phyloP scores from a whole-genome alignment of 2,888 invertebrate genomes.

The Cosmia pyralina region DNA sequence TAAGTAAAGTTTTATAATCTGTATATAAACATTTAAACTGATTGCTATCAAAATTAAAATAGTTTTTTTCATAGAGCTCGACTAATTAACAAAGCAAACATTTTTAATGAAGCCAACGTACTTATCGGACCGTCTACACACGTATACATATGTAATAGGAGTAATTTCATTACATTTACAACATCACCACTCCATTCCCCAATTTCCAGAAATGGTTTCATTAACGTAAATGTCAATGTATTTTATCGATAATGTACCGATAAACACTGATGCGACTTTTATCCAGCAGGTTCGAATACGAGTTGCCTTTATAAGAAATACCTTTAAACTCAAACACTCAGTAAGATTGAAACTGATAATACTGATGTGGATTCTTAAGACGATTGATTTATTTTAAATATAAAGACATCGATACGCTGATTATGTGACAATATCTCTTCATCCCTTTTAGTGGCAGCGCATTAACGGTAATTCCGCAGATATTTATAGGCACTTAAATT shows the following conservation, averaged over 20 bases:
- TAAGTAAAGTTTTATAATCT: slow-evolving; percentile 4
- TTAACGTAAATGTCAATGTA: slow-evolving; percentile 71
- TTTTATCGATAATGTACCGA: slow-evolving; percentile 74
- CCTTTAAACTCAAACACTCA: slow-evolving; percentile 68
- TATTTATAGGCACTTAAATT: slow-evolving; percentile 53
- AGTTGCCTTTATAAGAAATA: slow-evolving; percentile 74
- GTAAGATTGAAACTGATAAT: slow-evolving; percentile 74
- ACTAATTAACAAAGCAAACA: slow-evolving; percentile 55
- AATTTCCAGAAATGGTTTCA: slow-evolving; percentile 65
- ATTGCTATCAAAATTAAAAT: slow-evolving; percentile 41
- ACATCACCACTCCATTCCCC: slow-evolving; percentile 50
- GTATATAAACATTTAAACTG: slow-evolving; percentile 16
- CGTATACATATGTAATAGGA: slow-evolving; percentile 51
- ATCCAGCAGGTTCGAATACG: slow-evolving; percentile 67
- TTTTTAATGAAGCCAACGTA: slow-evolving; percentile 40
- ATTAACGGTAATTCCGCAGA: slow-evolving; percentile 55
- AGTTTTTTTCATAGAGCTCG: slow-evolving; percentile 25
- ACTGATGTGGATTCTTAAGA: slow-evolving; percentile 74
- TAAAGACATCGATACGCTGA: slow-evolving; percentile 72
- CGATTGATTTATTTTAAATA: slow-evolving; percentile 78
- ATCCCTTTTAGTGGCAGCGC: slow-evolving; percentile 54
- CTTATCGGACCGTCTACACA: slow-evolving; percentile 43
- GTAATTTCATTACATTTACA: slow-evolving; percentile 61
- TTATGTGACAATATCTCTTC: slow-evolving; percentile 66
- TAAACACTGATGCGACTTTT: slow-evolving; percentile 73